Evolutionary conservation across 1,140 invertebrate genomes (phyloP).

Genomic region (Drosophila serrata): DNA sequence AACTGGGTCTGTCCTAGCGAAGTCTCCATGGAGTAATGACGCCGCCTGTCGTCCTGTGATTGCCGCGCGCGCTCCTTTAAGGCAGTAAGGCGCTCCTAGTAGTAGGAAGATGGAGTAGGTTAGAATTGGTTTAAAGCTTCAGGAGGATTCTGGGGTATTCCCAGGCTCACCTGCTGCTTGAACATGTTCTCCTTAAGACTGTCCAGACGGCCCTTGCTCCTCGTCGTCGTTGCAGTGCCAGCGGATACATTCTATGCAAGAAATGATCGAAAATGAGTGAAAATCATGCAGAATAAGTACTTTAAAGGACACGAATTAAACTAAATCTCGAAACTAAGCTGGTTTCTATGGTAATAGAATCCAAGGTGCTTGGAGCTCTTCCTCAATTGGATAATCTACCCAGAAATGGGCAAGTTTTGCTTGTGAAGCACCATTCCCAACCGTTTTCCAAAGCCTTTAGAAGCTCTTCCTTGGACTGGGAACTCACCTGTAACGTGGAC

Average conservation of each 20-base stretch:
- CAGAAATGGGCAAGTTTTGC: no score
- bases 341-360: no score
- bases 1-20: constrained; percentile 52
- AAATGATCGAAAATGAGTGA: not conserved
- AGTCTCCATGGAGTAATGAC: constrained; percentile 56
- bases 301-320: no score
- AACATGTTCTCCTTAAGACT: constrained; percentile 65
- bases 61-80: constrained; percentile 64
- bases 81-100: constrained; percentile 59
- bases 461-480: not conserved
- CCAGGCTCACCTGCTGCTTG: constrained; percentile 57
- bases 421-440: no score
- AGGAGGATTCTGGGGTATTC: not conserved
- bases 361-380: no score
- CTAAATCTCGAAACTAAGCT: no score
- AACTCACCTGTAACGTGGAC: constrained; percentile 46
- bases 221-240: constrained; percentile 7
- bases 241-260: constrained; percentile 40
- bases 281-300: no score
- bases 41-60: constrained; percentile 32
- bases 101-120: not conserved
- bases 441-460: no score
- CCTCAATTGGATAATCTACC: no score
- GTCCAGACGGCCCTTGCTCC: constrained; percentile 59
- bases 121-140: not conserved